Evolutionary conservation across 2,888 invertebrate species (phyloP).

Genomic region (Brassicogethes aeneus): DNA sequence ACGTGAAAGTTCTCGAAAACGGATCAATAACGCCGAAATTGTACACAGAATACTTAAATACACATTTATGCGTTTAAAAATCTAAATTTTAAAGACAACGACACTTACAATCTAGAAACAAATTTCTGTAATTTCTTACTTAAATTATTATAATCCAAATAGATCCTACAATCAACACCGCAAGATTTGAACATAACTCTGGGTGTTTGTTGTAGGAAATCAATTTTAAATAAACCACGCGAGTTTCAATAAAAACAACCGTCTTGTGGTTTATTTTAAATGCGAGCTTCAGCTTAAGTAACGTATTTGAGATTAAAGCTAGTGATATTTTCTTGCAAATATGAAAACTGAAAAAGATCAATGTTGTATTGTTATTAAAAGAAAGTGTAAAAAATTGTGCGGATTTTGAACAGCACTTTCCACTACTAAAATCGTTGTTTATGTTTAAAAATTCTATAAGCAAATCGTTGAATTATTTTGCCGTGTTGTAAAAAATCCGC

Average conservation of each 20-base stretch:
- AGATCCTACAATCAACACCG: background rate
- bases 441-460: too few relatives aligned
- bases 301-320: conserved; percentile 31
- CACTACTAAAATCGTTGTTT: too few relatives aligned
- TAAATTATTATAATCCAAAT: background rate
- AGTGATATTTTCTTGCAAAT: conserved; percentile 38
- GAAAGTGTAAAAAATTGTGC: background rate
- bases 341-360: conserved; percentile 42
- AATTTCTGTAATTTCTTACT: conserved; percentile 22
- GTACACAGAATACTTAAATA: conserved; percentile 19
- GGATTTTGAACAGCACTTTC: too few relatives aligned
- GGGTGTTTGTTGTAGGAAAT: conserved; percentile 7
- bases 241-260: background rate
- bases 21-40: conserved; percentile 26
- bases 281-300: conserved; percentile 33
- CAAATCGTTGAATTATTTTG: too few relatives aligned
- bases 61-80: conserved; percentile 19
- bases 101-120: conserved; percentile 32
- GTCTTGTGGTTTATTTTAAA: conserved; percentile 10
- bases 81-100: conserved; percentile 40
- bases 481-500: too few relatives aligned
- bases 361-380: conserved; percentile 55
- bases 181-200: background rate
- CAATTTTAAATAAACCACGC: conserved; percentile 7
- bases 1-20: background rate